Base-by-base conservation (phyloP, 2,888 invertebrate species). In the Hydriomena furcata region DNA sequence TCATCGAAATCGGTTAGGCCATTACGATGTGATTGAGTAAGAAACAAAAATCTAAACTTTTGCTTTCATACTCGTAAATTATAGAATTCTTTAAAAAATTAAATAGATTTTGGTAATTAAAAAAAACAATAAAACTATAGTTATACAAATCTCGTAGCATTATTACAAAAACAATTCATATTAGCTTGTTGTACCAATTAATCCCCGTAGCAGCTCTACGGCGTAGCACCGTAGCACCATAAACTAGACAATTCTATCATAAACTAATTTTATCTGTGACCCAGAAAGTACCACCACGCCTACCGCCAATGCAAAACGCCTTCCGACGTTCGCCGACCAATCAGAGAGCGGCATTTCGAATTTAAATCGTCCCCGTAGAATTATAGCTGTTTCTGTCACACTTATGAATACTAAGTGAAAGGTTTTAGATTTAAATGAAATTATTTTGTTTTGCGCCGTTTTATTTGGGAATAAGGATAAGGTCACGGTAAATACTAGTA, bases 281-380 rank as follows among this genome's bases (percentile, higher is more conserved):
- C 74, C 73, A 69, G 72, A 41, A 35, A 37, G 28, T 30, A 27
- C 66, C 68, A 63, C 76, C 88, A 88, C 90, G 89, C 90, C 89
- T 78, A 82, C 71, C 71, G 68, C 70, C 76, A 70, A 73, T 69
- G 67, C 71, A 74, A 70, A 71, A 65, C 74, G 86, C 87, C 88
- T 80, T 70, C 75, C 61, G 54, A 60, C 76, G 73, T 64, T 77
- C 66, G 73, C 71, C 83, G 77, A 67, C 92, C 92, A 92, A 92
- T 91, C 84, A 73, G 64, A 71, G 54, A 46, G 52, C 68, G 52
- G 48, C 71, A 71, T 79, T 80, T n/a, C 73, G 75, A 79, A 74
- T 81, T 82, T 75, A 73, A 80, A 82, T 79, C 80, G 75, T 66
- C 69, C 59, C 69, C 60, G 71, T 64, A 64, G 65, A 71, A 61